These are phyloP conservation scores for Sebastes steindachneri DNA, from an alignment of 2,797 vertebrate species.

Conservation along the genomic window DNA sequence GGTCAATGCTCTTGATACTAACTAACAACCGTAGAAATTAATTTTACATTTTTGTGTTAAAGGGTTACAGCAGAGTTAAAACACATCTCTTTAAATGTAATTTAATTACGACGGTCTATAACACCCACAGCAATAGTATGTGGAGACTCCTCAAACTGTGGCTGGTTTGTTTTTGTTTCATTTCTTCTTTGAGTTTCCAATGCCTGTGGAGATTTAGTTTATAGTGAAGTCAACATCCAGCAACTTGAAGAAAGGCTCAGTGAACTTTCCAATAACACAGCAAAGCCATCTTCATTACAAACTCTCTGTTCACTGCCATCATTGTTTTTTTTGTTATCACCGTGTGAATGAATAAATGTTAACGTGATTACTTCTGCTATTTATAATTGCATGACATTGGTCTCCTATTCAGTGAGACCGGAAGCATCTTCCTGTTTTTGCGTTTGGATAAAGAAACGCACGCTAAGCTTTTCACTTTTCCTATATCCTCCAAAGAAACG, in stretches of 20 bases:
- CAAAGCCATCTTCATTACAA: neutral
- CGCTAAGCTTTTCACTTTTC: neutral
- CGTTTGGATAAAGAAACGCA: neutral
- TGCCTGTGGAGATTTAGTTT: neutral
- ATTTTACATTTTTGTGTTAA: neutral
- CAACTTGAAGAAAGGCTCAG: neutral
- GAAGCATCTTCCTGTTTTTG: neutral
- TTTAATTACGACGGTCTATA: neutral
- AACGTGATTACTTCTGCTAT: neutral
- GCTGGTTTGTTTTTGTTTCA: neutral
- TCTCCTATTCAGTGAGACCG: neutral
- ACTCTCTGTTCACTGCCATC: neutral
- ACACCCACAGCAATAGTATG: neutral
- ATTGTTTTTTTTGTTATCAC: neutral
- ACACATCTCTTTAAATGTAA: neutral
- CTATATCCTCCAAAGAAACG: neutral
- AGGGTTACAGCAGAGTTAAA: neutral
- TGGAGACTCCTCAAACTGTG: neutral
- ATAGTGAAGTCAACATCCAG: neutral
- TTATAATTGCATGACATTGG: neutral
- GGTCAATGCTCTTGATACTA: neutral
- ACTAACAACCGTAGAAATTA: neutral
- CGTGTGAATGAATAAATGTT: neutral
- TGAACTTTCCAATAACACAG: neutral
- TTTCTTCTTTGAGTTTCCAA: neutral